Conservation (phyloP, 2,888 invertebrate genomes). For the Troglohyphantes excavatus region DNA sequence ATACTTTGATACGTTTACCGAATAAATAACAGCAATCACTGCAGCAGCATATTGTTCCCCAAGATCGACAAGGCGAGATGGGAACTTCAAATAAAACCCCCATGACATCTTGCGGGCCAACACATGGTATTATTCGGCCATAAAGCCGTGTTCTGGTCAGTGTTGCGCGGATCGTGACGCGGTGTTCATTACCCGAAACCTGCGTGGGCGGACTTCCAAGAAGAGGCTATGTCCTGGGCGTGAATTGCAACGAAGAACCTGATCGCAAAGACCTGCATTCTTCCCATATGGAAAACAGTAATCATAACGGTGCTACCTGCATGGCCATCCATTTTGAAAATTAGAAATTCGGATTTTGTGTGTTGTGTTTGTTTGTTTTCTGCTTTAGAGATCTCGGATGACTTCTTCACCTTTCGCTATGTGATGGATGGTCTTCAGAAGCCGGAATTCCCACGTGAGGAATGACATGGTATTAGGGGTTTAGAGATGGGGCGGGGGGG, state of each 20-base stretch:
- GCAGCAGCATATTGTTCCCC: neutral
- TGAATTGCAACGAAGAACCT: slow-evolving; percentile 20
- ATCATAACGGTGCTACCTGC: slow-evolving; percentile 54
- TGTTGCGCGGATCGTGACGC: slow-evolving; percentile 31
- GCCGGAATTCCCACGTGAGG: slow-evolving; percentile 59
- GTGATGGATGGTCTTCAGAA: slow-evolving; percentile 19
- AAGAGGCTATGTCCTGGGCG: slow-evolving; percentile 19
- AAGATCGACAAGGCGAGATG: slow-evolving; percentile 11
- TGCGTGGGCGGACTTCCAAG: slow-evolving; percentile 15
- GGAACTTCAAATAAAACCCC: neutral
- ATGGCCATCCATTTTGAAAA: neutral
- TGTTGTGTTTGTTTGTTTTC: neutral
- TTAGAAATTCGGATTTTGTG: slow-evolving; percentile 2
- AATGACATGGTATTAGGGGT: neutral
- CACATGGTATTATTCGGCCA: slow-evolving; percentile 20
- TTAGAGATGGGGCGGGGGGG: neutral
- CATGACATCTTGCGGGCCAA: neutral
- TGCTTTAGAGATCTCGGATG: neutral
- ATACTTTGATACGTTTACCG: neutral
- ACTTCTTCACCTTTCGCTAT: neutral
- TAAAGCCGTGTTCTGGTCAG: slow-evolving; percentile 27
- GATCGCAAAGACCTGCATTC: slow-evolving; percentile 41
- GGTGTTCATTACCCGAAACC: slow-evolving; percentile 20
- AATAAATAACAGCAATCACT: neutral
- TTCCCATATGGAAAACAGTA: slow-evolving; percentile 3